Evolutionary conservation across 2,888 invertebrate species (phyloP).

Genomic region (Andrena flavipes): DNA sequence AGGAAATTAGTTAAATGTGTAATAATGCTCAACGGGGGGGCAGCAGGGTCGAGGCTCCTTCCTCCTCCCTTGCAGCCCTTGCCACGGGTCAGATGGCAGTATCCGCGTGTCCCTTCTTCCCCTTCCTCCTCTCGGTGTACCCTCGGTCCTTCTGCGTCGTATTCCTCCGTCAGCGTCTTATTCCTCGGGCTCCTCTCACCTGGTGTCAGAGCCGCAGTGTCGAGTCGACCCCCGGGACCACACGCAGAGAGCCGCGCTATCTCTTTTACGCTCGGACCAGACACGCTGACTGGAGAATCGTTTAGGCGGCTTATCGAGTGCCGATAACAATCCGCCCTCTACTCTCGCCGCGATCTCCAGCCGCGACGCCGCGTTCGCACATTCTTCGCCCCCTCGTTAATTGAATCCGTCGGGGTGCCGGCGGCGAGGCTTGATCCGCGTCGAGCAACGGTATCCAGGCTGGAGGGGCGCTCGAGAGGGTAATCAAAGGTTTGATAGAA

Average conservation of each 20-base stretch:
- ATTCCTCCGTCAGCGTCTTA: constrained; percentile 38
- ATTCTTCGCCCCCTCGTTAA: constrained; percentile 6
- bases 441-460: not conserved
- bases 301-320: constrained; percentile 57
- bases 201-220: constrained; percentile 15
- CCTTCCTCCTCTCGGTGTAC: constrained; percentile 9
- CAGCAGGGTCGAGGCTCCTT: constrained; percentile 40
- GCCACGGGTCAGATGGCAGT: constrained; percentile 44
- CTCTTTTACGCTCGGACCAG: constrained; percentile 56
- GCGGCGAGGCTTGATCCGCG: not conserved
- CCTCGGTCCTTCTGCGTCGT: constrained; percentile 30
- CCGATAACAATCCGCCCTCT: constrained; percentile 43
- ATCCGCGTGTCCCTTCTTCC: constrained; percentile 47
- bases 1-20: constrained; percentile 82
- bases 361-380: not conserved
- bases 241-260: constrained; percentile 64
- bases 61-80: constrained; percentile 20
- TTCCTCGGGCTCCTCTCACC: constrained; percentile 26
- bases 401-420: not conserved
- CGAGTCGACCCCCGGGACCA: constrained; percentile 51
- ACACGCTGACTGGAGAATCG: constrained; percentile 63
- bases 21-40: constrained; percentile 78
- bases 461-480: not conserved
- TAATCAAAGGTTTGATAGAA: not conserved
- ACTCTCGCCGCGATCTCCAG: not conserved